Conservation (phyloP, 2,113 vertebrate species). For the Hippocampus mohnikei region DNA sequence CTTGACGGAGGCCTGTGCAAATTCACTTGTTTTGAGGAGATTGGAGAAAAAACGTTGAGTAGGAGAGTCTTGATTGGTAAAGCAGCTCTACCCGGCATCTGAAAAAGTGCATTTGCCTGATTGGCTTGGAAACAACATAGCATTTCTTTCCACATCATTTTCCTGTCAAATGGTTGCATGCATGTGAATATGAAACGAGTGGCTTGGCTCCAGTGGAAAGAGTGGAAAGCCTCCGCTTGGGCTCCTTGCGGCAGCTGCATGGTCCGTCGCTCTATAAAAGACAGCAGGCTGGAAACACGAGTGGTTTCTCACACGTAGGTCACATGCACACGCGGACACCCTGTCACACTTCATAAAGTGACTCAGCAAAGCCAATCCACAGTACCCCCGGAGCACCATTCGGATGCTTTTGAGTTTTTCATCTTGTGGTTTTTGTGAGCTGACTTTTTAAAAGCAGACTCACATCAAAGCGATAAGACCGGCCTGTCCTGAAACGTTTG, state of each 20-base stretch:
- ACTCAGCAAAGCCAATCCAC: slow-evolving; percentile 31
- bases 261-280: slow-evolving; percentile 47
- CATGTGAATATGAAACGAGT: slow-evolving; percentile 18
- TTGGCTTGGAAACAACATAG: slow-evolving; percentile 26
- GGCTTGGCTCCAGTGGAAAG: slow-evolving; percentile 54
- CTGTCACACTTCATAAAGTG: slow-evolving; percentile 50
- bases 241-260: slow-evolving; percentile 21
- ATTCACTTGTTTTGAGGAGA: slow-evolving; percentile 1
- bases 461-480: too few species aligned
- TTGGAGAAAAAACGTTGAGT: slow-evolving; percentile 21
- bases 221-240: slow-evolving; percentile 17
- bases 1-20: neutral
- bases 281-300: slow-evolving; percentile 35
- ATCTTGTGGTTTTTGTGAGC: too few species aligned
- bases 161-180: slow-evolving; percentile 18
- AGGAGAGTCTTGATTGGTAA: slow-evolving; percentile 2
- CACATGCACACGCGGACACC: slow-evolving; percentile 14
- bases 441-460: too few species aligned
- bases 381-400: neutral
- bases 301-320: neutral
- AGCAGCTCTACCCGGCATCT: slow-evolving; percentile 18
- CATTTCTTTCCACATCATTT: slow-evolving; percentile 26
- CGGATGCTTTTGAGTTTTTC: too few species aligned
- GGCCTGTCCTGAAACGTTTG: too few species aligned
- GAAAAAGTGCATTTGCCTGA: slow-evolving; percentile 23